phyloP scores from a whole-genome alignment of 1,140 invertebrate species.

The Schlechtendalia chinensis region DNA sequence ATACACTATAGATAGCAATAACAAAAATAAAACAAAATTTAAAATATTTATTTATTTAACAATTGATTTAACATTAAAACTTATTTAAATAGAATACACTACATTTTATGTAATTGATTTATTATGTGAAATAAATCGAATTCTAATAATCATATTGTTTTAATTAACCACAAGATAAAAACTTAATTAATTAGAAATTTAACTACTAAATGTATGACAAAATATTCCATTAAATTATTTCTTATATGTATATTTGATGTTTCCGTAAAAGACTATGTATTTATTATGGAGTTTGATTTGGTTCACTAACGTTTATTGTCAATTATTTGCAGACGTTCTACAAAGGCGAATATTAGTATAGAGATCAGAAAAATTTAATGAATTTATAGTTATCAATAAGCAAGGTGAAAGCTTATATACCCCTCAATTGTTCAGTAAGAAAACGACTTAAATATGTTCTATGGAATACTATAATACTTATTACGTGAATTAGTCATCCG shows the following conservation, averaged over 20 bases:
- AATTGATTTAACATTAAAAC: too few species aligned
- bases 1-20: too few species aligned
- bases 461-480: background rate
- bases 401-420: constrained; percentile 26
- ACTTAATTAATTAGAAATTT: background rate
- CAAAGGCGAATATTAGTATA: too few species aligned
- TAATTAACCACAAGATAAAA: background rate
- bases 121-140: background rate
- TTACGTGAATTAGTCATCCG: constrained; percentile 19
- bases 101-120: too few species aligned
- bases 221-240: background rate
- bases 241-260: background rate
- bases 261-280: too few species aligned
- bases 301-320: background rate
- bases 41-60: too few species aligned
- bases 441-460: constrained; percentile 1
- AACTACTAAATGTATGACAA: too few species aligned
- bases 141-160: background rate
- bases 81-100: too few species aligned
- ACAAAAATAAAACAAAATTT: too few species aligned
- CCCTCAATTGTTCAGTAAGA: background rate
- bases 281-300: background rate
- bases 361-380: background rate
- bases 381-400: constrained; percentile 17
- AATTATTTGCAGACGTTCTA: background rate